Evolutionary conservation across 2,113 vertebrate species (phyloP).

Genomic region (Opisthocomus hoazin): DNA sequence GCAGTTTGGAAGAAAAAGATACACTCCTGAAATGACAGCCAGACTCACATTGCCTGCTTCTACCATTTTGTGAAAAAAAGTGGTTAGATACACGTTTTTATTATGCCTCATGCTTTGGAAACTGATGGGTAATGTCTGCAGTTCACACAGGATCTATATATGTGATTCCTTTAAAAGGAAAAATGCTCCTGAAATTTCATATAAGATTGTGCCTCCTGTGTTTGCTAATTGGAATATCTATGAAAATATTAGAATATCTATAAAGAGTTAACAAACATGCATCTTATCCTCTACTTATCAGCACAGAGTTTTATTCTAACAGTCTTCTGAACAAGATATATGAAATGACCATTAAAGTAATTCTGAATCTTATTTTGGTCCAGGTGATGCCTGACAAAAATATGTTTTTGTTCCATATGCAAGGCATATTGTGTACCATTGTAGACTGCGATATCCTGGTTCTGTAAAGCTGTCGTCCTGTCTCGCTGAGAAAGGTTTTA

Average conservation of each 20-base stretch:
- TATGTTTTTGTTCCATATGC: background rate
- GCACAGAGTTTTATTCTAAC: background rate
- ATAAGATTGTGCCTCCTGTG: background rate
- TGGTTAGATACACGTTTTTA: background rate
- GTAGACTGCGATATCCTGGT: fast-evolving
- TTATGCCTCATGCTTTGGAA: background rate
- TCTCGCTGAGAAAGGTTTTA: background rate
- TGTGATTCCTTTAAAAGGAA: background rate
- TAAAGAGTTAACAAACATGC: background rate
- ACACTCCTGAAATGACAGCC: background rate
- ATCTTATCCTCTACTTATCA: background rate
- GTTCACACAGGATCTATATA: background rate
- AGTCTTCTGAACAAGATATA: background rate
- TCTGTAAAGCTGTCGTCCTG: background rate
- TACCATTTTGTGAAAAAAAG: background rate
- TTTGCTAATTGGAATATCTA: background rate
- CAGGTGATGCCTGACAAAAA: background rate
- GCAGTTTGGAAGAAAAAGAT: background rate
- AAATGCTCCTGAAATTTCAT: background rate
- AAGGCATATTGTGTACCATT: fast-evolving
- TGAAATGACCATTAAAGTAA: background rate
- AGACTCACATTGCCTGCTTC: background rate
- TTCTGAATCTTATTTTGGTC: background rate
- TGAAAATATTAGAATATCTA: background rate
- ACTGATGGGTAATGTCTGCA: background rate